Evolutionary conservation across 2,888 invertebrate genomes (phyloP).

Genomic region (Xestoiulus laeticollis): DNA sequence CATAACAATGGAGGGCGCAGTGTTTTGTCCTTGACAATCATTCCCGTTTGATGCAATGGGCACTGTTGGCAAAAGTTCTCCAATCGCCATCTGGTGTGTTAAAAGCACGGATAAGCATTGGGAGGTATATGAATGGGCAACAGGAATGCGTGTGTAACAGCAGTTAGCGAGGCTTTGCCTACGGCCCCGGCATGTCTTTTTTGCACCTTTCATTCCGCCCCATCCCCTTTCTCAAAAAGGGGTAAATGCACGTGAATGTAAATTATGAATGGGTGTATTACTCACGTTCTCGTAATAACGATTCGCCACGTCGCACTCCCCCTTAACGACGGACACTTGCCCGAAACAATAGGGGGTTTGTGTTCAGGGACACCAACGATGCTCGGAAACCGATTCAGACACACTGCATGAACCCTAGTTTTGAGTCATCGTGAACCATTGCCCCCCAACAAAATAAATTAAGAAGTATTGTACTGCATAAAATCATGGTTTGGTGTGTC

Average conservation of each 20-base stretch:
- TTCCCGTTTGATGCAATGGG: not conserved
- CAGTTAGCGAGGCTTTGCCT: not conserved
- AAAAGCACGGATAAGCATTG: not conserved
- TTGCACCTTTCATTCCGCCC: not conserved
- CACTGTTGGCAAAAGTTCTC: not conserved
- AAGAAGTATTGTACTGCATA: too few species aligned
- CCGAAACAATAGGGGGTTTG: not conserved
- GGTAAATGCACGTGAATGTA: not conserved
- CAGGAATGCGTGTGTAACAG: conserved; percentile 11
- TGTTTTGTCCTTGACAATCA: not conserved
- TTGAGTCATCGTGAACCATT: not conserved
- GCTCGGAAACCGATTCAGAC: not conserved
- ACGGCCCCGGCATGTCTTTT: not conserved
- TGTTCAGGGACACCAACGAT: not conserved
- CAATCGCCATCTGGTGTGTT: not conserved
- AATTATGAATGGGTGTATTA: conserved; percentile 11
- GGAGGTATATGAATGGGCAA: not conserved
- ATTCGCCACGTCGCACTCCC: not conserved
- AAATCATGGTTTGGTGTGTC: too few species aligned
- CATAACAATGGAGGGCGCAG: not conserved
- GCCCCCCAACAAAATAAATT: not conserved
- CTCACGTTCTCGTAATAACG: not conserved
- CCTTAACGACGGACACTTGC: conserved; percentile 3
- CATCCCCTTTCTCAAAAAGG: not conserved
- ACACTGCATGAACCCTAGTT: not conserved